These are phyloP conservation scores for Telmatochromis sp. DNA, from an alignment of 2,113 vertebrate species.

Conservation along the genomic window DNA sequence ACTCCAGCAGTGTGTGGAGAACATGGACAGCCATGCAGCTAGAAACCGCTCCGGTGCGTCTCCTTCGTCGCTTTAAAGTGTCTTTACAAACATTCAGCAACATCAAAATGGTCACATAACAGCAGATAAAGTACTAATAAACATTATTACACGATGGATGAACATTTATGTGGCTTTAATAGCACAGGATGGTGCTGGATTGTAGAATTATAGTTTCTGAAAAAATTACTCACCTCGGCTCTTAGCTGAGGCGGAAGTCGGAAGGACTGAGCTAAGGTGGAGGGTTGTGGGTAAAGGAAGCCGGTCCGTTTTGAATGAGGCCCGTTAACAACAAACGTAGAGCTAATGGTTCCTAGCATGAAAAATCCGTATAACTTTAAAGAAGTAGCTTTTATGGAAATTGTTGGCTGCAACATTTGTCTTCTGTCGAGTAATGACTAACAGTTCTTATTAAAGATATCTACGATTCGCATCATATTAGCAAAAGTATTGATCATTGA, in stretches of 20 bases:
- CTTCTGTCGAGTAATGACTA: neutral
- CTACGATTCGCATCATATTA: neutral
- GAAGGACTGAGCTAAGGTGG: constrained; percentile 43
- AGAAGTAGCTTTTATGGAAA: rapidly evolving
- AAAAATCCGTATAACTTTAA: neutral
- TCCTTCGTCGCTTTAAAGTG: neutral
- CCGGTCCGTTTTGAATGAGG: neutral
- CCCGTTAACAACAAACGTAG: neutral
- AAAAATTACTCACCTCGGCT: constrained; percentile 43
- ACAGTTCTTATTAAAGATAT: neutral
- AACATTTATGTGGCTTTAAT: rapidly evolving
- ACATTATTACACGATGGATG: rapidly evolving
- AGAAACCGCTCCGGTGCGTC: neutral
- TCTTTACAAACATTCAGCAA: neutral
- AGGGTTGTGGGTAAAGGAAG: constrained; percentile 56
- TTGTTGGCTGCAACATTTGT: neutral
- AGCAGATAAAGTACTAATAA: rapidly evolving
- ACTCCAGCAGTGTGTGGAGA: neutral
- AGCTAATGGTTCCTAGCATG: neutral
- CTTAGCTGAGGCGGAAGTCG: constrained; percentile 54
- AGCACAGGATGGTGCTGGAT: constrained; percentile 46
- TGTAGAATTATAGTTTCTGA: neutral
- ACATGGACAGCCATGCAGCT: neutral
- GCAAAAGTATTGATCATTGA: neutral
- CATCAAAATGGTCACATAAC: neutral